These are phyloP conservation scores for Parascotia fuliginaria DNA, from an alignment of 2,888 invertebrate species.

Conservation along the genomic window DNA sequence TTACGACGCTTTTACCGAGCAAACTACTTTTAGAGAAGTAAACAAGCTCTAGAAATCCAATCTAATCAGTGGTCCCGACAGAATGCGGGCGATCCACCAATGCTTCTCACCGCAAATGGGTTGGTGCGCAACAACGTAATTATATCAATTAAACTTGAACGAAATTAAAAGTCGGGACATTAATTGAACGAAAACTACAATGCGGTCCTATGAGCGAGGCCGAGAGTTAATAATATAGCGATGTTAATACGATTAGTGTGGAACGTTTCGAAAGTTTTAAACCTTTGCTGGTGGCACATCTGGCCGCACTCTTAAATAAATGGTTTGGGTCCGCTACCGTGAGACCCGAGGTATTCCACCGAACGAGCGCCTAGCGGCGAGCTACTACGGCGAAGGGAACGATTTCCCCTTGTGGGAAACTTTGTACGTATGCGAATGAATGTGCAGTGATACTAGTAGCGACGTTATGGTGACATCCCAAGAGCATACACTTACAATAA, in stretches of 20 bases:
- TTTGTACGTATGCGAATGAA: constrained; percentile 7
- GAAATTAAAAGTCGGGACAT: background rate
- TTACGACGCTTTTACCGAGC: constrained; percentile 4
- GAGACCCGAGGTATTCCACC: background rate
- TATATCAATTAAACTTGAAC: constrained; percentile 5
- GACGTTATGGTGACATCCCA: constrained; percentile 2
- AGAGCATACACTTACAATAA: background rate
- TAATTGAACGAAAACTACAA: background rate
- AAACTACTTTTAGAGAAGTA: constrained; percentile 15
- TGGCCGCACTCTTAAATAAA: constrained; percentile 5
- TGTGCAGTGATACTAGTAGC: constrained; percentile 4
- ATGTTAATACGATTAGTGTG: background rate
- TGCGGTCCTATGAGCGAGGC: too few species aligned
- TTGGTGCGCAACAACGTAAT: constrained; percentile 6
- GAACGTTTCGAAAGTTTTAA: background rate
- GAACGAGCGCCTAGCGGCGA: constrained; percentile 5
- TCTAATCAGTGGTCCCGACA: constrained; percentile 11
- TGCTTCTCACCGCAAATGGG: constrained; percentile 8
- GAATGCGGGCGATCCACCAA: constrained; percentile 16
- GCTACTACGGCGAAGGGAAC: constrained; percentile 14
- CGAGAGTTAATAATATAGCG: background rate
- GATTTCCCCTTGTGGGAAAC: constrained; percentile 18
- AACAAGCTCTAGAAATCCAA: constrained; percentile 16
- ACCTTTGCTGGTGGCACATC: background rate
- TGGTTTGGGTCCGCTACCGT: background rate